Evolutionary conservation across 2,888 invertebrate species (phyloP).

Genomic region (Macrosiphum euphorbiae): DNA sequence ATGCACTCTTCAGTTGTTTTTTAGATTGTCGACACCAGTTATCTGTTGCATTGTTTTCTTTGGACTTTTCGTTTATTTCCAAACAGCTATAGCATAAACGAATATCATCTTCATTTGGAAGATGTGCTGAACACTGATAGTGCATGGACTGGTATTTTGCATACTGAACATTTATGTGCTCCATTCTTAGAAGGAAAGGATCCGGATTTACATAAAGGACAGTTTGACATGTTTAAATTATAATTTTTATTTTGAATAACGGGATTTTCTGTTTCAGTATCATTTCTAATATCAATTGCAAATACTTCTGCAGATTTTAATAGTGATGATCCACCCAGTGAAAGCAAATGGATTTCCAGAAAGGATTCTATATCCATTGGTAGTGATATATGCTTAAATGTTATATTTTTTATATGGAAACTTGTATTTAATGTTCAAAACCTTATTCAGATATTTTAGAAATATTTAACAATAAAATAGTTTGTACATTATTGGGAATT

Average conservation of each 20-base stretch:
- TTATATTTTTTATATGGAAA: not conserved
- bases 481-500: too few species aligned
- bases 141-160: not conserved
- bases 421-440: too few species aligned
- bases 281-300: too few species aligned
- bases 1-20: not conserved
- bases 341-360: not conserved
- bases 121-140: not conserved
- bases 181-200: not conserved
- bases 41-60: slow-evolving; percentile 8
- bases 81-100: not conserved
- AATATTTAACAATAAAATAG: too few species aligned
- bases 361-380: not conserved
- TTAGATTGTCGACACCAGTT: not conserved
- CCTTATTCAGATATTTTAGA: too few species aligned
- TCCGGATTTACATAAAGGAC: not conserved
- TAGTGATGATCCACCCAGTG: too few species aligned
- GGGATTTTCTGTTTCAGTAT: too few species aligned
- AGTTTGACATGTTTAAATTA: not conserved
- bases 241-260: too few species aligned
- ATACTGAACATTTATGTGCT: not conserved
- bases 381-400: slow-evolving; percentile 11
- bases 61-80: not conserved
- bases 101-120: slow-evolving; percentile 11
- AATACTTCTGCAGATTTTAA: too few species aligned